Evolutionary conservation across 2,113 vertebrate genomes (phyloP).

Genomic region (Crocuta crocuta): DNA sequence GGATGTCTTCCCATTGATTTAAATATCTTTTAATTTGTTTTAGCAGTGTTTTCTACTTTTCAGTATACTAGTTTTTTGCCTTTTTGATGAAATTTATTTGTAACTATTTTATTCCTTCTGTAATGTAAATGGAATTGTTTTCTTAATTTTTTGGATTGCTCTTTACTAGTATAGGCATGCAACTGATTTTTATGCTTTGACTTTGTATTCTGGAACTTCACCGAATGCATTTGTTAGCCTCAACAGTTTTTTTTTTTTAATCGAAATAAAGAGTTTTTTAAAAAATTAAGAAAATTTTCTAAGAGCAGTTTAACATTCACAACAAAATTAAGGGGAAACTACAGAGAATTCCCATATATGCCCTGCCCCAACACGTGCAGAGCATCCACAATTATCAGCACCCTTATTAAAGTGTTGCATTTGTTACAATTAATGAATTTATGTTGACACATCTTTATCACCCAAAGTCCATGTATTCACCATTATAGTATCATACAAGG

Average conservation of each 20-base stretch:
- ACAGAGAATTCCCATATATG: neutral
- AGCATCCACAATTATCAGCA: neutral
- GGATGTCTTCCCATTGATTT: neutral
- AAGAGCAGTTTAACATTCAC: neutral
- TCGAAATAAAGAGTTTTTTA: neutral
- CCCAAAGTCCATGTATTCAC: neutral
- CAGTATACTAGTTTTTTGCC: neutral
- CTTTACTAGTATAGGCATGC: neutral
- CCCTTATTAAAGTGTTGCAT: neutral
- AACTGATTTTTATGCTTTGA: neutral
- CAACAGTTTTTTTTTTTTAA: neutral
- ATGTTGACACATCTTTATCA: neutral
- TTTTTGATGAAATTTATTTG: neutral
- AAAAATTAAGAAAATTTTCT: neutral
- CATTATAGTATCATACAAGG: neutral
- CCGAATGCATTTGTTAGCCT: neutral
- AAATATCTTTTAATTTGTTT: neutral
- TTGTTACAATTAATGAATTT: neutral
- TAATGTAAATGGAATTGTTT: neutral
- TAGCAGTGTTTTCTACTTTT: neutral
- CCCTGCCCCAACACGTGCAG: neutral
- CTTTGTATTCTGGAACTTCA: neutral
- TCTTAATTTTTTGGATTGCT: neutral
- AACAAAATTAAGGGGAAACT: neutral
- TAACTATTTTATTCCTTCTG: neutral